phyloP scores from a whole-genome alignment of 2,888 invertebrate species.

The Sylvicola cinctus region DNA sequence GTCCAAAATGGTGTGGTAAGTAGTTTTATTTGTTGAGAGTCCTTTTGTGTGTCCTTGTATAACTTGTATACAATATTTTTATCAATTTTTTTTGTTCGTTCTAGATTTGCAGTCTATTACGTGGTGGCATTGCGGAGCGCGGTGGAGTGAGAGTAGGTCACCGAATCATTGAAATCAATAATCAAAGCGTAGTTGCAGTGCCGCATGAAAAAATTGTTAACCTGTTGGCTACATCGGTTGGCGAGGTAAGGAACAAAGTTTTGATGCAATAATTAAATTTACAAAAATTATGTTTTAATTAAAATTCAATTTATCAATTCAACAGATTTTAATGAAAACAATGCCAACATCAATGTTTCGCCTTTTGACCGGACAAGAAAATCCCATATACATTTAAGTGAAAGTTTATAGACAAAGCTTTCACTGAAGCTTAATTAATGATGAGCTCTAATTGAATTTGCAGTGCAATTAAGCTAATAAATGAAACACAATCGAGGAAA shows the following conservation, averaged over 20 bases:
- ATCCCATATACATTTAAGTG: conserved; percentile 91
- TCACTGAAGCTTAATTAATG: neutral
- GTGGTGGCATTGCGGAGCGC: conserved; percentile 97
- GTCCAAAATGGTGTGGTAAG: conserved; percentile 97
- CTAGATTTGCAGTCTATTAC: conserved; percentile 89
- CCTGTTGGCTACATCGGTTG: conserved; percentile 94
- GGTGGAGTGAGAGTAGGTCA: conserved; percentile 98
- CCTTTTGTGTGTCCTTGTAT: no score
- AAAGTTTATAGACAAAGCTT: neutral
- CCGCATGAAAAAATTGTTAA: conserved; percentile 99
- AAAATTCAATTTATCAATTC: conserved; percentile 10
- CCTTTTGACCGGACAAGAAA: conserved; percentile 95
- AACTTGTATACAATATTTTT: neutral
- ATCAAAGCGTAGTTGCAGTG: conserved; percentile 97
- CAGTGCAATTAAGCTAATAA: no score
- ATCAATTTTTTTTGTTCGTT: conserved; percentile 8
- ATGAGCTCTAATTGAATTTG: neutral
- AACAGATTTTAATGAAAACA: conserved; percentile 97
- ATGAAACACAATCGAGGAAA: no score
- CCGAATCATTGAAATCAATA: conserved; percentile 98
- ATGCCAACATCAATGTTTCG: conserved; percentile 99
- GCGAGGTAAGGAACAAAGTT: conserved; percentile 52
- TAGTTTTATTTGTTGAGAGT: conserved; percentile 9
- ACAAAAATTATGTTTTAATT: neutral
- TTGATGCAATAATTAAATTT: conserved; percentile 1